Base-by-base conservation (phyloP, 2,888 invertebrate species). In the Nomada lathburiana region DNA sequence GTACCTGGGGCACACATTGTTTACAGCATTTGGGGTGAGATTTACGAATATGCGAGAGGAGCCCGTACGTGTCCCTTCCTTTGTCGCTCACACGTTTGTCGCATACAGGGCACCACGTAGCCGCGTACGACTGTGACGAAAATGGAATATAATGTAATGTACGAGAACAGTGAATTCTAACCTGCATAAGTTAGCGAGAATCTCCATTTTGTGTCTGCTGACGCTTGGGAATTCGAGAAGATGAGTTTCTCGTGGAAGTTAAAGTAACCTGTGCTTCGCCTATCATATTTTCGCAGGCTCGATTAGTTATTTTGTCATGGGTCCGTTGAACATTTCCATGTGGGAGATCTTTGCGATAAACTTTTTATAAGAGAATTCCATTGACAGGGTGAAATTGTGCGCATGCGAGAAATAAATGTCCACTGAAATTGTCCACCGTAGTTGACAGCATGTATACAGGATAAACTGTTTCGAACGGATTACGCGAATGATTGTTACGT, bases 51-150 rank as follows among this genome's bases (percentile, higher is more conserved):
- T 86, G 89, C 20, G 63, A 73, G 44, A 88, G 83, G 11, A 88
- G 72, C 50, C 64, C 77, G 20, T 70, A 73, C 20, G 83, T 86
- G 59, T 88, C 85, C 75, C 68, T 85, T 73, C 81, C 84, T 47
- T 83, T 82, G 36, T 85, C 71, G 70, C 85, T 90, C 44, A 89
- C 84, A 69, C 85, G 79, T 78, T 85, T 86, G 71, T 89, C 88
- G 73, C 87, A 87, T 47, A 87, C 82, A 42, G 84, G 86, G 69
- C 87, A 88, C 88, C 88, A 89, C 20, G 86, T 87, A 68, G 86
- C 81, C 65, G 62, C 50, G 60, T 73, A 71, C 36, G 62, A 47
- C 86, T 86, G 52, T 10, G 29, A 79, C 23, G 36, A 55, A 47
- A 69, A 69, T 36, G 23, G 29, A 53, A 70, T 59, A 64, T 64